Base-by-base conservation (phyloP, 2,113 vertebrate genomes). In the Dicrurus megarhynchus region DNA sequence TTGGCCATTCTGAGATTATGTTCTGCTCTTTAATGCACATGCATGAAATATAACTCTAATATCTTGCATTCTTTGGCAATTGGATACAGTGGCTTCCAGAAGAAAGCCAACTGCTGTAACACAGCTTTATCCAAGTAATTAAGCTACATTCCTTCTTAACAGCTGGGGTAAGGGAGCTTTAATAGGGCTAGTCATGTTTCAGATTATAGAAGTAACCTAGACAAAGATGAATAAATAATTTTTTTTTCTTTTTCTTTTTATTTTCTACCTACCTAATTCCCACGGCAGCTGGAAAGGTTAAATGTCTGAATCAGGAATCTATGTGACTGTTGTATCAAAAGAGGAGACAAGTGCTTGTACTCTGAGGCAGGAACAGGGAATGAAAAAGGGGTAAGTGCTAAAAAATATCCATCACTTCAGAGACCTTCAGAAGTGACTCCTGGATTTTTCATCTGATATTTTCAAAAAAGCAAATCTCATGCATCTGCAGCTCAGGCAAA, bases 81-180 rank as follows among this genome's bases (percentile, higher is more conserved):
- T 63, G 65, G 67, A 93, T 90, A 77, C 13, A 17, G 35, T 13
- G 55, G 18, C 65, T 77, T 87, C 24, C 57, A 90, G 52, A 74
- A 75, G 75, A 93, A 96, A 80, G 82, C 52, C 92, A 93, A 90
- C 76, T 92, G 79, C 56, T 50, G 32, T 46, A 86, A 59, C 22
- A 71, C 49, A 95, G 63, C 56, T 87, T 93, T 37, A 94, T 71
- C 67, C 49, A 41, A 68, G 47, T 39, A 81, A 89, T 84, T 75
- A 75, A 87, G 44, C 24, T 57, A 33, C 44, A 64, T 1, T 70
- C 63, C 57, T 71, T 90, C 92, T 93, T 41, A 88, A 78, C 95
- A 96, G 71, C 76, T 86, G 87, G n/a, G 60, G 28, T 84, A 60
- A 93, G 60, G 8, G 33, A 41, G 32, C 22, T 71, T 69, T 84